A percentile compares a stretch with the other conserved stretches of the same genome.
Evolutionary conservation across 2,113 vertebrate genomes (phyloP).

Genomic region (human): DNA sequence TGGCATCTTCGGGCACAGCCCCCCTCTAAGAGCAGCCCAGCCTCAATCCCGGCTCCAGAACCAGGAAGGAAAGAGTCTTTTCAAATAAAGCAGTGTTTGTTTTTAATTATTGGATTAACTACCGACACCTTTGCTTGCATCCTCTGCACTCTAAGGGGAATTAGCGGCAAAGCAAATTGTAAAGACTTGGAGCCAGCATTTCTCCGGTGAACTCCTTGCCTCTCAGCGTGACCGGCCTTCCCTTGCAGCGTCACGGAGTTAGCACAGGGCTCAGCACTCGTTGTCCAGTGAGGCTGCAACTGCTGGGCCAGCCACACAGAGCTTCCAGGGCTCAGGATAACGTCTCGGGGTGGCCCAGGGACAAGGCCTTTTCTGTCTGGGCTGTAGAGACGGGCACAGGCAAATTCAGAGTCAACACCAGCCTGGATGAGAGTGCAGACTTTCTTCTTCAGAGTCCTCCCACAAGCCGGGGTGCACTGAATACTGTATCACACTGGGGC

Average conservation of each 20-base stretch:
- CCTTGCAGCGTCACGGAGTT: rapidly evolving
- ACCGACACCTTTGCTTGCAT: not conserved
- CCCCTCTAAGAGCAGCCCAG: not conserved
- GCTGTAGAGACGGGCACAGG: rapidly evolving
- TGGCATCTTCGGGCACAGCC: not conserved
- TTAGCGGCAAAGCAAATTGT: not conserved
- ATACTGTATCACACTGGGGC: too few species aligned
- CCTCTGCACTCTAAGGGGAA: rapidly evolving
- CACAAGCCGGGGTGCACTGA: rapidly evolving
- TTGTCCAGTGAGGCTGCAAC: rapidly evolving
- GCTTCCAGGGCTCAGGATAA: not conserved
- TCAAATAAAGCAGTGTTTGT: conserved; percentile 36
- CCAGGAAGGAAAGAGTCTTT: not conserved
- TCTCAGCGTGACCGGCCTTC: rapidly evolving
- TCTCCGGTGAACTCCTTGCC: not conserved
- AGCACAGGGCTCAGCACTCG: rapidly evolving
- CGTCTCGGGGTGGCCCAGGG: rapidly evolving
- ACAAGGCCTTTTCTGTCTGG: too few species aligned
- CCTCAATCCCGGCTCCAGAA: not conserved
- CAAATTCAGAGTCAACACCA: rapidly evolving
- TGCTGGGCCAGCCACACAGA: rapidly evolving
- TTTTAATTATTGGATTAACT: conserved; percentile 60
- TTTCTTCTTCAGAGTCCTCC: rapidly evolving
- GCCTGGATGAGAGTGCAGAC: rapidly evolving
- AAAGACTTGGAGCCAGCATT: rapidly evolving